phyloP scores from a whole-genome alignment of 2,888 invertebrate genomes.

The Agonum fuliginosum region DNA sequence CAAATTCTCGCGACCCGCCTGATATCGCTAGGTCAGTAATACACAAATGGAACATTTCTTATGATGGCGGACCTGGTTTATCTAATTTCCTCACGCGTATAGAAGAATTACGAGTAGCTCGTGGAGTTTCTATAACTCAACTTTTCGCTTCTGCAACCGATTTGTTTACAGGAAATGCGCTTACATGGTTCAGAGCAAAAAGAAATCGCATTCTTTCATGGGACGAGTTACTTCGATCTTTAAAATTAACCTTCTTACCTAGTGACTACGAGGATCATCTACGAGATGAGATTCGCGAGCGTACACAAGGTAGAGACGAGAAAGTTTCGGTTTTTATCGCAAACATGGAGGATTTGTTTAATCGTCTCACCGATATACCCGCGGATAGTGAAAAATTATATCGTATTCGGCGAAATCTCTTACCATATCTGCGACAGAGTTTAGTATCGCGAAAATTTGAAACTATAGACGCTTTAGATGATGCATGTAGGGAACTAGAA shows the following conservation, averaged over 20 bases:
- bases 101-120: conserved; percentile 62
- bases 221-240: conserved; percentile 48
- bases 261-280: conserved; percentile 61
- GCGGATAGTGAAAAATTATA: conserved; percentile 43
- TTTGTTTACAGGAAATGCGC: conserved; percentile 62
- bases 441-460: background rate
- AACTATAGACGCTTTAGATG: conserved; percentile 38
- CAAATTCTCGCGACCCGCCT: background rate
- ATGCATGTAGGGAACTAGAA: conserved; percentile 57
- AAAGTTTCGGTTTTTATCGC: conserved; percentile 60
- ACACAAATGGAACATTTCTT: conserved; percentile 51
- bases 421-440: conserved; percentile 10
- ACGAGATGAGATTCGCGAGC: conserved; percentile 59
- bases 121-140: conserved; percentile 58
- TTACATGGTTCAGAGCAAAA: conserved; percentile 63
- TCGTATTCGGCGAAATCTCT: conserved; percentile 60
- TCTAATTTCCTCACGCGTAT: conserved; percentile 62
- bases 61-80: conserved; percentile 48
- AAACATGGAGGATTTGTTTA: conserved; percentile 61
- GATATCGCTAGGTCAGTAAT: background rate
- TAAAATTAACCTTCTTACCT: conserved; percentile 60
- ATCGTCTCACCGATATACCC: conserved; percentile 37
- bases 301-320: conserved; percentile 62
- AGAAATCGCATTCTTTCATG: conserved; percentile 48
- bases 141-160: conserved; percentile 62